These are phyloP conservation scores for Limosa lapponica DNA, from an alignment of 2,797 vertebrate genomes.

Conservation along the genomic window DNA sequence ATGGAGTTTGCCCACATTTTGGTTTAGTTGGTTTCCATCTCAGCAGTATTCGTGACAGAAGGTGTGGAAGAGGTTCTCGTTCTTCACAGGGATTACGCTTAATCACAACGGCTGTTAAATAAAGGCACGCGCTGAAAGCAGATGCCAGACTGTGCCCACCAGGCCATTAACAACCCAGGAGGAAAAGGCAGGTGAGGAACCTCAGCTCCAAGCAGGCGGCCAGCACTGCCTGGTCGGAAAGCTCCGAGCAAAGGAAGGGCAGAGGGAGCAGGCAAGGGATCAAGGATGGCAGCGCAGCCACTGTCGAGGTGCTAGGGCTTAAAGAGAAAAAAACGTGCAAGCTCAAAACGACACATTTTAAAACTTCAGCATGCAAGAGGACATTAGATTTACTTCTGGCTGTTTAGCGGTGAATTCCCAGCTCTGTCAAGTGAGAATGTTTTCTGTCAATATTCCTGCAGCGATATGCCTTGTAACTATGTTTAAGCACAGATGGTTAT, in stretches of 20 bases:
- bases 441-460: background rate
- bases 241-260: background rate
- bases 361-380: background rate
- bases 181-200: background rate
- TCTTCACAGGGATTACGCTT: background rate
- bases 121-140: background rate
- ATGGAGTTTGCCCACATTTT: background rate
- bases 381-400: background rate
- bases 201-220: accelerated
- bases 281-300: background rate
- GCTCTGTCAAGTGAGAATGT: background rate
- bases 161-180: background rate
- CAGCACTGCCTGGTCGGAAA: accelerated
- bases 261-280: background rate
- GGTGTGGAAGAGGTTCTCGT: background rate
- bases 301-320: background rate
- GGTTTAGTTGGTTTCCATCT: background rate
- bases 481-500: background rate
- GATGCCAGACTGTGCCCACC: no score
- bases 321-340: accelerated
- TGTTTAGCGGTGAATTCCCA: background rate
- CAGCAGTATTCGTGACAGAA: background rate
- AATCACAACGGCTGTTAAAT: background rate
- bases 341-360: background rate
- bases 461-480: accelerated